Evolutionary conservation across 1,140 invertebrate genomes (phyloP).

Genomic region (Pseudobourletiella spinata): DNA sequence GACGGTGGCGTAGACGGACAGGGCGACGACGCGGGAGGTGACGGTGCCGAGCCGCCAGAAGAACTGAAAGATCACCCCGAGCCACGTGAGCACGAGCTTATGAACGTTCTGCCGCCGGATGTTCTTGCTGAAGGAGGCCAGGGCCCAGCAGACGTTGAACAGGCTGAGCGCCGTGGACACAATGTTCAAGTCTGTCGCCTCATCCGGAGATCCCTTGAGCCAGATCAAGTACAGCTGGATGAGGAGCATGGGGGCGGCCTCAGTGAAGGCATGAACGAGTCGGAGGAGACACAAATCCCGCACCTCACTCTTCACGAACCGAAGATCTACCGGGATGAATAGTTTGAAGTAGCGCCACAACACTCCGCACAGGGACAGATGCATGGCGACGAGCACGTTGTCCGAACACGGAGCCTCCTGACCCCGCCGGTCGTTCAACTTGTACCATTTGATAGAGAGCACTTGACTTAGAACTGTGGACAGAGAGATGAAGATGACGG

Average conservation of each 20-base stretch:
- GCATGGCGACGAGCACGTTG: slow-evolving; percentile 48
- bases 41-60: slow-evolving; percentile 71
- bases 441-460: slow-evolving; percentile 44
- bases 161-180: slow-evolving; percentile 72
- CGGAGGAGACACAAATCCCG: slow-evolving; percentile 66
- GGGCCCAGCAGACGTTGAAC: slow-evolving; percentile 78
- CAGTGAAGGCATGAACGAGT: slow-evolving; percentile 74
- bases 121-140: slow-evolving; percentile 83
- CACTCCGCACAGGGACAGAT: slow-evolving; percentile 69
- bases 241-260: slow-evolving; percentile 76
- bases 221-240: slow-evolving; percentile 65
- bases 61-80: slow-evolving; percentile 77
- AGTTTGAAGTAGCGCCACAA: slow-evolving; percentile 82
- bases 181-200: slow-evolving; percentile 64
- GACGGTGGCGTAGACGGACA: slow-evolving; percentile 74
- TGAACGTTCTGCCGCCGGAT: slow-evolving; percentile 70
- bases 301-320: slow-evolving; percentile 74
- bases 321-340: slow-evolving; percentile 72
- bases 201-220: slow-evolving; percentile 42
- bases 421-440: slow-evolving; percentile 36
- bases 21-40: slow-evolving; percentile 63
- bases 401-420: slow-evolving; percentile 21
- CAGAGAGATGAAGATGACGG: slow-evolving; percentile 54
- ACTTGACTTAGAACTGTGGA: slow-evolving; percentile 67
- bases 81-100: slow-evolving; percentile 73